phyloP scores from a whole-genome alignment of 2,113 vertebrate genomes.

The Datnioides undecimradiatus region DNA sequence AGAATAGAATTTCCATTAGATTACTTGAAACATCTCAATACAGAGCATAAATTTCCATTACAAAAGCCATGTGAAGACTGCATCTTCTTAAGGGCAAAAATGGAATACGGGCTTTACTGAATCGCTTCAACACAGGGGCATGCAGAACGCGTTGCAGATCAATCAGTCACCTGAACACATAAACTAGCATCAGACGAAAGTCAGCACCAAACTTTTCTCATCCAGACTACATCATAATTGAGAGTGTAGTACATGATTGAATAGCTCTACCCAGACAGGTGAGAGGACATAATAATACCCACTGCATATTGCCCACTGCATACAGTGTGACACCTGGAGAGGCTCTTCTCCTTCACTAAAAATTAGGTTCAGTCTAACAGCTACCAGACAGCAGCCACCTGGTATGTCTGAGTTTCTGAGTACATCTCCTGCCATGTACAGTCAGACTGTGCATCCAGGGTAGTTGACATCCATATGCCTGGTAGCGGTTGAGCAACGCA shows the following conservation, averaged over 20 bases:
- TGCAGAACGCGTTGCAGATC: neutral
- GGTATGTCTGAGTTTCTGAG: conserved; percentile 45
- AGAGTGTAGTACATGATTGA: conserved; percentile 16
- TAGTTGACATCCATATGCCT: conserved; percentile 37
- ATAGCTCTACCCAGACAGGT: conserved; percentile 16
- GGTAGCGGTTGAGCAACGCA: neutral
- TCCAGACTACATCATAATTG: conserved; percentile 7
- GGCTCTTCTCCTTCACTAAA: conserved; percentile 34
- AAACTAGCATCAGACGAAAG: neutral
- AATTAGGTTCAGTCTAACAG: conserved; percentile 35
- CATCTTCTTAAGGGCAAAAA: conserved; percentile 21
- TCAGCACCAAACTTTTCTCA: conserved; percentile 5
- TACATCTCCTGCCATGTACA: conserved; percentile 42
- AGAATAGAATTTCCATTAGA: too few relatives aligned
- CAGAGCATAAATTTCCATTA: too few relatives aligned
- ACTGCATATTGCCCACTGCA: conserved; percentile 6
- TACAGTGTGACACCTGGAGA: conserved; percentile 38
- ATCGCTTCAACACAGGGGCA: neutral
- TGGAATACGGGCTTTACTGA: neutral
- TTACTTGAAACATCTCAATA: too few relatives aligned
- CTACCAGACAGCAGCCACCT: conserved; percentile 51
- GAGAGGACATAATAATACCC: conserved; percentile 25
- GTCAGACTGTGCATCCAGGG: conserved; percentile 10
- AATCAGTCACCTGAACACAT: neutral
- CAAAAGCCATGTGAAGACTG: conserved; percentile 38